phyloP scores from a whole-genome alignment of 92 coral and sea anemone genomes.

The Zoanthus sansibaricus region DNA sequence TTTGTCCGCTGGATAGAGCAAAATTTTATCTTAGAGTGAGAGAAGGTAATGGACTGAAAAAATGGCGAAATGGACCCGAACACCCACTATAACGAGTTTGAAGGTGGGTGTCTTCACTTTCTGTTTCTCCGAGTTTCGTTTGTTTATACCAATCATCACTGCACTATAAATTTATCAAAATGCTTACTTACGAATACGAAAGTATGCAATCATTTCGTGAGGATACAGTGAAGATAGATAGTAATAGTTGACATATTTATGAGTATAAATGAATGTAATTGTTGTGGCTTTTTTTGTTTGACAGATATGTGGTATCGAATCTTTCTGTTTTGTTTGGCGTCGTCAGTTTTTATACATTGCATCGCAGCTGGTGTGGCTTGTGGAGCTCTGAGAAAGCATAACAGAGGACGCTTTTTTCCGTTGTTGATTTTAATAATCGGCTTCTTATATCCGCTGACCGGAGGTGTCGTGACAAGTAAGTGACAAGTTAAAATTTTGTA shows the following conservation, averaged over 20 bases:
- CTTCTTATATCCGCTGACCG: constrained; percentile 96
- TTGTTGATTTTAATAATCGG: constrained; percentile 85
- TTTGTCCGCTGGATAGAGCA: not conserved
- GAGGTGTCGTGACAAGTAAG: constrained; percentile 97
- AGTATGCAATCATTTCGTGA: not conserved
- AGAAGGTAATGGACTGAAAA: constrained; percentile 40
- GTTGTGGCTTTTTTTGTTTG: not conserved
- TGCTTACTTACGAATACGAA: not conserved
- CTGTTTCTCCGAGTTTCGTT: not conserved
- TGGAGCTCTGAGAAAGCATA: constrained; percentile 81
- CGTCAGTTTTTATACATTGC: constrained; percentile 96
- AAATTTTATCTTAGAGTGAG: not conserved
- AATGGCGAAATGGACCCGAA: constrained; percentile 54
- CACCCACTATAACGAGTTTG: constrained; percentile 10
- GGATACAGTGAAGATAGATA: not conserved
- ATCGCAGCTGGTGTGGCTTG: constrained; percentile 92
- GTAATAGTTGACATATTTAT: too few species aligned
- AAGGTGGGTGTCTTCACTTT: constrained; percentile 17
- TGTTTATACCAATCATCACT: not conserved
- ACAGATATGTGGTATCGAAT: constrained; percentile 98
- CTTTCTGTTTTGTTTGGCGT: constrained; percentile 90
- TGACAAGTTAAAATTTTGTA: not conserved
- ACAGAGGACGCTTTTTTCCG: constrained; percentile 91
- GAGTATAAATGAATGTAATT: not conserved
- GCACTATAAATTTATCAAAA: not conserved